A percentile compares a stretch with the other conserved stretches of the same genome.
Conservation (phyloP, 1,140 invertebrate species). For the Drosophila ambigua region DNA sequence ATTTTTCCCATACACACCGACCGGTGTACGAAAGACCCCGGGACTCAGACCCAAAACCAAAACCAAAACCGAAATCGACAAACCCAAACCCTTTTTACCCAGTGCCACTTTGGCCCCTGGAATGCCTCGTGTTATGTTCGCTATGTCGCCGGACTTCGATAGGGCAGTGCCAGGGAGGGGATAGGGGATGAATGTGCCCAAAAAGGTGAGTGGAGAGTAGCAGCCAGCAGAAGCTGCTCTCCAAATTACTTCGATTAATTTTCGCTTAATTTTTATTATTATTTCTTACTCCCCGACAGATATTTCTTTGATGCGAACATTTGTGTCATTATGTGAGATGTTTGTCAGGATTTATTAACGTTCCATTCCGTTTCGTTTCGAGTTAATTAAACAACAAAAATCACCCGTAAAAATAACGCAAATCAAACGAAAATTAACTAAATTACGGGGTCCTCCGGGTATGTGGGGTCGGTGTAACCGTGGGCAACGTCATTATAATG, state of each 20-base stretch:
- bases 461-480: slow-evolving; percentile 41
- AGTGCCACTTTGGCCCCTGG: slow-evolving; percentile 76
- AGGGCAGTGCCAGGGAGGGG: neutral
- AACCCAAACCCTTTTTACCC: slow-evolving; percentile 56
- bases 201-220: slow-evolving; percentile 1
- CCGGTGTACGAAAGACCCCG: slow-evolving; percentile 11
- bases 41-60: slow-evolving; percentile 6
- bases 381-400: slow-evolving; percentile 70
- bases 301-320: slow-evolving; percentile 63
- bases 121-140: slow-evolving; percentile 74
- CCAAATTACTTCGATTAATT: slow-evolving; percentile 79
- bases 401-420: slow-evolving; percentile 18
- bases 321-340: slow-evolving; percentile 75
- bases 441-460: slow-evolving; percentile 49
- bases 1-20: slow-evolving; percentile 71
- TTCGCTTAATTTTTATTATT: slow-evolving; percentile 82
- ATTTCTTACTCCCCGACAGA: slow-evolving; percentile 73
- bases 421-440: slow-evolving; percentile 63
- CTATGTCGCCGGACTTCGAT: slow-evolving; percentile 59
- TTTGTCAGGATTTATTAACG: slow-evolving; percentile 70
- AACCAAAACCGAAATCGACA: slow-evolving; percentile 5
- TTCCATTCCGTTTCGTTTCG: slow-evolving; percentile 44
- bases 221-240: slow-evolving; percentile 22
- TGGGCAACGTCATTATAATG: slow-evolving; percentile 65
- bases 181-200: neutral